These are phyloP conservation scores for Hylomyscus alleni DNA, from an alignment of 2,797 vertebrate species.

Conservation along the genomic window DNA sequence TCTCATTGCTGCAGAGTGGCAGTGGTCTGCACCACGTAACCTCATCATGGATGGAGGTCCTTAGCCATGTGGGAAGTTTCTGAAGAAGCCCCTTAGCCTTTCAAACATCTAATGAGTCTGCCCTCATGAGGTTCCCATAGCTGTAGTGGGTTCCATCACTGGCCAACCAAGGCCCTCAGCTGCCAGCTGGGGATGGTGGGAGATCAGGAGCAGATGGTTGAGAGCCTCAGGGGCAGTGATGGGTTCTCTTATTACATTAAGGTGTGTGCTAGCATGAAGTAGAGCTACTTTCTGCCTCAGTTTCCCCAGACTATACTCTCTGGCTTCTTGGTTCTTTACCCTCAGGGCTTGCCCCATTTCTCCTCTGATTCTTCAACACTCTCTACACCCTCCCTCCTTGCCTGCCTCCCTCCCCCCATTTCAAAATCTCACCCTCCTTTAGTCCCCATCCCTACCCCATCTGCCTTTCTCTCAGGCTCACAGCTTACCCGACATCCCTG, in stretches of 20 bases:
- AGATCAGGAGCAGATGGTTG: constrained; percentile 19
- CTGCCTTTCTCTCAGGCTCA: background rate
- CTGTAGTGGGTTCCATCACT: background rate
- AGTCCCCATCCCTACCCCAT: accelerated
- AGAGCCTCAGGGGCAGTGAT: accelerated
- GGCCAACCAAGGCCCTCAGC: accelerated
- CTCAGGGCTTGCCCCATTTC: background rate
- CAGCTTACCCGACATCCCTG: background rate
- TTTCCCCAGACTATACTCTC: background rate
- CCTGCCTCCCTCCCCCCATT: background rate
- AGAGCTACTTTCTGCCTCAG: background rate
- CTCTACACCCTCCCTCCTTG: background rate
- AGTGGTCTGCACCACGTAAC: accelerated
- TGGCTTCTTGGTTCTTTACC: background rate
- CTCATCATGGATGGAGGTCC: accelerated
- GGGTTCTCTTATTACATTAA: background rate
- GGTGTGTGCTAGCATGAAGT: no score
- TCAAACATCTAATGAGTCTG: background rate
- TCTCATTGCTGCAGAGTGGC: background rate
- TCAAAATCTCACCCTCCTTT: background rate
- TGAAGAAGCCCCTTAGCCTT: background rate
- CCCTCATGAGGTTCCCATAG: background rate
- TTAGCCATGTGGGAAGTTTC: background rate
- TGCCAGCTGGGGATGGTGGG: background rate
- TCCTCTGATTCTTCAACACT: accelerated